A percentile compares a stretch with the other conserved stretches of the same genome.
Conservation (phyloP, 2,797 vertebrate species). For the Ctenopoma multispine region DNA sequence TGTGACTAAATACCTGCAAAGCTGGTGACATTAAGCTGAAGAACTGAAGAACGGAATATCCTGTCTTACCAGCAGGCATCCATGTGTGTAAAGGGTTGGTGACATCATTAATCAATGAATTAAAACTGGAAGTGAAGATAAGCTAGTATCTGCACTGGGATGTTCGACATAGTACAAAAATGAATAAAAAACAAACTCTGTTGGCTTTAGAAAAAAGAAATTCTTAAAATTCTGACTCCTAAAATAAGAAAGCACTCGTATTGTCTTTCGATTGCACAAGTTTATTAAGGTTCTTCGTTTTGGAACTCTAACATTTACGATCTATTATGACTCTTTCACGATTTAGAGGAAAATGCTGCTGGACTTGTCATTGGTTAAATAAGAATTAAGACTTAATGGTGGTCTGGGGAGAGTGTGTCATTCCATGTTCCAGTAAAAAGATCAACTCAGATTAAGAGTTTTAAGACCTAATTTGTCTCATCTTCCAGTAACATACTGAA, state of each 20-base stretch:
- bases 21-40: too few species aligned
- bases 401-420: constrained; percentile 36
- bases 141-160: neutral
- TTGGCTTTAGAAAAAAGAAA: neutral
- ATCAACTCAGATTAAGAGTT: constrained; percentile 47
- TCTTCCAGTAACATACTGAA: constrained; percentile 33
- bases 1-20: too few species aligned
- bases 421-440: constrained; percentile 39
- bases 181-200: too few species aligned
- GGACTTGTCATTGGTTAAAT: constrained; percentile 10
- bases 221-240: neutral
- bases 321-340: constrained; percentile 13
- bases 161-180: too few species aligned
- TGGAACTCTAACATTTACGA: constrained; percentile 15
- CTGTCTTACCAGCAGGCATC: too few species aligned
- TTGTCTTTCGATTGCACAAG: constrained; percentile 2
- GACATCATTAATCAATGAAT: neutral
- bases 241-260: neutral
- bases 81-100: neutral
- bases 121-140: neutral
- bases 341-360: constrained; percentile 13
- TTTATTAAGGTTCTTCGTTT: constrained; percentile 24
- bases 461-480: constrained; percentile 31
- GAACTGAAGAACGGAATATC: too few species aligned
- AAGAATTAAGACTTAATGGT: constrained; percentile 36